Evolutionary conservation across 2,797 vertebrate genomes (phyloP).

Genomic region (Melanogrammus aeglefinus): DNA sequence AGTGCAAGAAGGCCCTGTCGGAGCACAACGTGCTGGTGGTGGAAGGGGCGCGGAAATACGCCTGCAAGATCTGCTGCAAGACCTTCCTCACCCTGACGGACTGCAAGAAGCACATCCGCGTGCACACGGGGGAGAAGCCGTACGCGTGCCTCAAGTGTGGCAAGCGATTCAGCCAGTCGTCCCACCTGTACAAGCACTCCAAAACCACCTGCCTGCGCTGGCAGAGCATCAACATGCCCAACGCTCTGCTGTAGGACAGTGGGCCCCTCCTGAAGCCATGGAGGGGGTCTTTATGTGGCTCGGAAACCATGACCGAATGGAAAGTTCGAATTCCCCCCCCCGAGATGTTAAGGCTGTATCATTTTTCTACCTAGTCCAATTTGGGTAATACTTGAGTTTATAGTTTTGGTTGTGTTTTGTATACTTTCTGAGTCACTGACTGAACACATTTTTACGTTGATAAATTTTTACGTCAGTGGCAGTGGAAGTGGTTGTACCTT

Average conservation of each 20-base stretch:
- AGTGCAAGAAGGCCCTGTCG: constrained; percentile 97
- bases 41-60: constrained; percentile 95
- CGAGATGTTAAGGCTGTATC: background rate
- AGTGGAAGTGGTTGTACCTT: constrained; percentile 3
- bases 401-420: background rate
- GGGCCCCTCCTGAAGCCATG: background rate
- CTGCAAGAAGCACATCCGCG: constrained; percentile 98
- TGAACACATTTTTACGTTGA: background rate
- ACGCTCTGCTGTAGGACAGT: constrained; percentile 77
- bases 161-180: constrained; percentile 97
- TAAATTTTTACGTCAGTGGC: background rate
- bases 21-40: constrained; percentile 98
- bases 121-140: constrained; percentile 96
- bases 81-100: constrained; percentile 96
- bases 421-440: background rate
- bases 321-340: background rate
- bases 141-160: constrained; percentile 98
- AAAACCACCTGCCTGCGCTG: constrained; percentile 97
- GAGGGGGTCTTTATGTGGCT: background rate
- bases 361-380: background rate
- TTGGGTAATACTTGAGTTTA: constrained; percentile 1
- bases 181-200: constrained; percentile 97
- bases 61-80: constrained; percentile 99
- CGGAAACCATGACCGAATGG: background rate
- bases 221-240: constrained; percentile 93